These are phyloP conservation scores for Asteroscopus sphinx DNA, from an alignment of 2,888 invertebrate genomes.

Conservation along the genomic window DNA sequence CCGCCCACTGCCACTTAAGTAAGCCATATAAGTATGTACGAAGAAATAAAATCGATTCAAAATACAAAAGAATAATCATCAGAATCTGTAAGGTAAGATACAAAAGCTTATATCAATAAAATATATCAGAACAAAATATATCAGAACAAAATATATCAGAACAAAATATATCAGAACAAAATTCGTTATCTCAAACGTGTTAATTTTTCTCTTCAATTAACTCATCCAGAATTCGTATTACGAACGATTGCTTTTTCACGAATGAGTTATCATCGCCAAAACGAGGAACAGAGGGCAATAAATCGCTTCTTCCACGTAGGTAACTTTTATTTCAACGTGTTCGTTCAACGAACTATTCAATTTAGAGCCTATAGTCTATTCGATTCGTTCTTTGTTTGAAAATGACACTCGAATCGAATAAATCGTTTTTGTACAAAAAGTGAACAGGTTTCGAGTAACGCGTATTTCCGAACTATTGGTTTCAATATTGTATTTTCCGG, in stretches of 20 bases:
- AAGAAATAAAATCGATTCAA: no score
- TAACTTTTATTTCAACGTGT: conserved; percentile 13
- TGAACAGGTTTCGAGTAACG: not conserved
- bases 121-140: no score
- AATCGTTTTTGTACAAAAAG: not conserved
- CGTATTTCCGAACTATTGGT: not conserved
- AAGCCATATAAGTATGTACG: no score
- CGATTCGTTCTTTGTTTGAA: conserved; percentile 19
- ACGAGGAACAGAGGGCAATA: conserved; percentile 13
- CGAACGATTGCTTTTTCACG: conserved; percentile 28
- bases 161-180: not conserved
- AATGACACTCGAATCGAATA: conserved; percentile 10
- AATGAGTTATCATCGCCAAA: conserved; percentile 18
- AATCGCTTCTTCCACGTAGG: conserved; percentile 10
- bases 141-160: no score
- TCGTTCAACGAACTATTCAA: conserved; percentile 22
- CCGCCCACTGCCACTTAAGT: no score
- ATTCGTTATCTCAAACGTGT: not conserved
- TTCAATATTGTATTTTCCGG: not conserved
- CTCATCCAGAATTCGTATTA: conserved; percentile 7
- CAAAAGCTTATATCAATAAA: no score
- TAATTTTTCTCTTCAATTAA: conserved; percentile 7
- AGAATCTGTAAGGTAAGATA: no score
- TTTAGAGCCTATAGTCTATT: conserved; percentile 5
- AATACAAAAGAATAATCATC: no score